phyloP scores from a whole-genome alignment of 2,113 vertebrate species.

The Tricholaema leucomelas region DNA sequence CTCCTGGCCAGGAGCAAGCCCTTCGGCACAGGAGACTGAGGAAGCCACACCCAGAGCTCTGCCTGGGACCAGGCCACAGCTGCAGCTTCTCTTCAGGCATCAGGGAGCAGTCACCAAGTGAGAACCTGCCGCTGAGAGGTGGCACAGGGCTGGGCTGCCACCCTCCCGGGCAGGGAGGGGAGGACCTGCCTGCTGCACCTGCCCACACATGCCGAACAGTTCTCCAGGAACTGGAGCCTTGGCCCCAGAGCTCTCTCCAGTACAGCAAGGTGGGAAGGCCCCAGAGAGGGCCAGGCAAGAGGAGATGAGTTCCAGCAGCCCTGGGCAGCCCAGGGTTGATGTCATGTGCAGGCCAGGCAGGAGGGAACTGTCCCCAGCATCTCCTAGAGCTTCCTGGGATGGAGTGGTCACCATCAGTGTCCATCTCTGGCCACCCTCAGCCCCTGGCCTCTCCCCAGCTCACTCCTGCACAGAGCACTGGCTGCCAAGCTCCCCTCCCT shows the following conservation, averaged over 20 bases:
- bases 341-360: neutral
- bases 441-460: neutral
- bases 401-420: neutral
- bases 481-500: neutral
- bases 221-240: neutral
- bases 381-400: neutral
- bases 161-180: neutral
- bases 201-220: neutral
- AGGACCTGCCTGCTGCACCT: slow-evolving; percentile 7
- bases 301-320: neutral
- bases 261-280: neutral
- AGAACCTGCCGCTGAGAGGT: neutral
- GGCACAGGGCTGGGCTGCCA: neutral
- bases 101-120: neutral
- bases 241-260: neutral
- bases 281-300: neutral
- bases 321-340: neutral
- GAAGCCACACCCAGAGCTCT: neutral
- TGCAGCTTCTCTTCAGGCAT: neutral
- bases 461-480: neutral
- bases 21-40: neutral
- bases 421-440: neutral
- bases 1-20: neutral
- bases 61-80: neutral
- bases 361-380: neutral